Evolutionary conservation across 2,888 invertebrate species (phyloP).

Genomic region (Seira sanloemensis): DNA sequence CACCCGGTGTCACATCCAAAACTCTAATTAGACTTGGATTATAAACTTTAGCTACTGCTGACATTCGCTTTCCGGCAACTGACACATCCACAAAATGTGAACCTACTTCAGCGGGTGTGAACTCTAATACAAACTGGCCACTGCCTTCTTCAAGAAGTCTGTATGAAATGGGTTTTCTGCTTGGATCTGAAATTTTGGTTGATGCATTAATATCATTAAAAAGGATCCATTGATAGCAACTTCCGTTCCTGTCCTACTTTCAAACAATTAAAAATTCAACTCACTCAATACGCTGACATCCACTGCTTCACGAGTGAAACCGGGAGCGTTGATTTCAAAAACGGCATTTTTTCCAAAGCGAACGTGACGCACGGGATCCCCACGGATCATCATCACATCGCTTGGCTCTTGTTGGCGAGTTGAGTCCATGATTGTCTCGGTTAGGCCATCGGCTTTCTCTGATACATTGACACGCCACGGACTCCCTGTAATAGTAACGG

Average conservation of each 20-base stretch:
- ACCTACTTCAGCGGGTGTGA: slow-evolving; percentile 94
- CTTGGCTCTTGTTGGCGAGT: slow-evolving; percentile 68
- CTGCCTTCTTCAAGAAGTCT: slow-evolving; percentile 88
- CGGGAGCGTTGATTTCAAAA: slow-evolving; percentile 89
- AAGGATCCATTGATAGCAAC: no score
- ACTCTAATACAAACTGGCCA: slow-evolving; percentile 92
- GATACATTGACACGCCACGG: slow-evolving; percentile 96
- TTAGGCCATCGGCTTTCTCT: slow-evolving; percentile 79
- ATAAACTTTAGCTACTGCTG: slow-evolving; percentile 94
- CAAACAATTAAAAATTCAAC: slow-evolving; percentile 70
- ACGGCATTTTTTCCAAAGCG: slow-evolving; percentile 92
- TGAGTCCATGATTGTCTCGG: slow-evolving; percentile 75
- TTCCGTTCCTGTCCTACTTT: no score
- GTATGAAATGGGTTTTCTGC: slow-evolving; percentile 88
- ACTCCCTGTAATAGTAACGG: slow-evolving; percentile 83
- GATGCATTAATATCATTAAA: no score
- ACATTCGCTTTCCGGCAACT: slow-evolving; percentile 92
- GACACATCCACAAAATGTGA: slow-evolving; percentile 94
- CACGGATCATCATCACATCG: slow-evolving; percentile 66
- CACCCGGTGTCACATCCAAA: slow-evolving; percentile 94
- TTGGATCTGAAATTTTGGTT: slow-evolving; percentile 81
- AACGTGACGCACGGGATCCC: slow-evolving; percentile 80
- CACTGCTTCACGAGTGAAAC: slow-evolving; percentile 79
- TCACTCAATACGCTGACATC: slow-evolving; percentile 79
- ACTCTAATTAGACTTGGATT: slow-evolving; percentile 95